Evolutionary conservation across 2,888 invertebrate genomes (phyloP).

Genomic region (Tachina lurida): DNA sequence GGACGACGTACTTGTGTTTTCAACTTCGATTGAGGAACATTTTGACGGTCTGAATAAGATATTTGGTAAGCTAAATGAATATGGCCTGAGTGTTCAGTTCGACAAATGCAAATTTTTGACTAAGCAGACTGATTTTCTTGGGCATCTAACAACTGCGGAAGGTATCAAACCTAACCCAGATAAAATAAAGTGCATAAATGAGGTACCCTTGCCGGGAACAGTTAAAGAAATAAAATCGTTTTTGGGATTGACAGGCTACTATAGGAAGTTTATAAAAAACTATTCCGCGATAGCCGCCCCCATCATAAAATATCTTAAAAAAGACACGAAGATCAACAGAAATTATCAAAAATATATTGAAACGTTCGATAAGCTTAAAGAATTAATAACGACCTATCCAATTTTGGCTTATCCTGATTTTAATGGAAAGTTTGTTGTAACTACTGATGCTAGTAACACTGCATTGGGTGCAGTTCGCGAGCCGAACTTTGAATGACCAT

Average conservation of each 20-base stretch:
- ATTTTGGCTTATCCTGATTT: conserved; percentile 12
- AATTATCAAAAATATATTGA: background rate
- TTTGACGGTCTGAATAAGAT: background rate
- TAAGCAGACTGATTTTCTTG: background rate
- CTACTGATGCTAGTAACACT: background rate
- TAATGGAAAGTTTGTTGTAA: background rate
- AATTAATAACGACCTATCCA: background rate
- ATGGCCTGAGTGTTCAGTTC: background rate
- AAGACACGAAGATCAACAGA: background rate
- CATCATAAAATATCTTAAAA: too few species aligned
- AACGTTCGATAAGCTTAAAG: background rate
- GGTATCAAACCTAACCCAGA: background rate
- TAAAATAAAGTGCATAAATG: background rate
- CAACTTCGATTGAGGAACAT: background rate
- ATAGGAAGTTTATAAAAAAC: conserved; percentile 6
- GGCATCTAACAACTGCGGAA: background rate
- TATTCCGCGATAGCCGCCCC: background rate
- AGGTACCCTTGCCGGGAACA: too few species aligned
- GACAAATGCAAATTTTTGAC: background rate
- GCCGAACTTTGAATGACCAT: background rate
- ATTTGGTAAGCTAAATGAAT: background rate
- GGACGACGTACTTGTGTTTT: background rate
- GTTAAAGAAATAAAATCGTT: background rate
- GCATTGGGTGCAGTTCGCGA: background rate
- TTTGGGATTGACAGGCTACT: background rate